Base-by-base conservation (phyloP, 2,113 vertebrate genomes). In the Datnioides undecimradiatus region DNA sequence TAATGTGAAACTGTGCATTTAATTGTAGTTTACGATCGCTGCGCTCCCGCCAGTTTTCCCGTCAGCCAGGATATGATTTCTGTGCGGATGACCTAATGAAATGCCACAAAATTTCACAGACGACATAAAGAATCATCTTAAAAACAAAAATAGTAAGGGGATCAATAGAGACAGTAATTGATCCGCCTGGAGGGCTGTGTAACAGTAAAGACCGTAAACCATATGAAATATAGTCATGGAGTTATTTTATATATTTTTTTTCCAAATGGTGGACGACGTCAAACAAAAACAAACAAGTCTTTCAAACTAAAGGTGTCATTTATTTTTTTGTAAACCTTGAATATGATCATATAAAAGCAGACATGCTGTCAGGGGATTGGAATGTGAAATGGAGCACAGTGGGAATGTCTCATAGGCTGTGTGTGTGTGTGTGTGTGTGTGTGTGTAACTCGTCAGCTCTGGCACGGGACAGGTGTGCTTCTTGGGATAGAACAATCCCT, bases 321-420 rank as follows among this genome's bases (percentile, higher is more conserved):
- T 89, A 55, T 80, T 74, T 88, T 80, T 79, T 79, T 84, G 52
- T 78, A 75, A 87, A 91, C 51, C 69, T 55, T 85, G 54, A 92
- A 92, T 91, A 88, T 90, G 82, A 92, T 91, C 92, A 89, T 93
- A 92, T 87, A 93, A 90, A 90, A 87, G 93, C 92, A 95, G 95
- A 95, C 94, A 85, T 93, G 90, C 69, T 79, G 88, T 95, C 93
- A 95, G 88, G 87, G 89, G 92, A 93, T 69, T 64, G 92, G 94
- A 93, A 95, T 93, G 93, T 89, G 83, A 92, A 90, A 88, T 82
- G 80, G 91, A 91, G 90, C 84, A 82, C 78, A 91, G 80, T 88
- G 88, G 85, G 92, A 93, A 93, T 90, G 90, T 91, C 86, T 90
- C 79, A 79, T 70, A 67, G 82, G 85, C 78, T 79, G 52, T 77